These are phyloP conservation scores for Siniperca chuatsi DNA, from an alignment of 2,113 vertebrate genomes.

Conservation along the genomic window DNA sequence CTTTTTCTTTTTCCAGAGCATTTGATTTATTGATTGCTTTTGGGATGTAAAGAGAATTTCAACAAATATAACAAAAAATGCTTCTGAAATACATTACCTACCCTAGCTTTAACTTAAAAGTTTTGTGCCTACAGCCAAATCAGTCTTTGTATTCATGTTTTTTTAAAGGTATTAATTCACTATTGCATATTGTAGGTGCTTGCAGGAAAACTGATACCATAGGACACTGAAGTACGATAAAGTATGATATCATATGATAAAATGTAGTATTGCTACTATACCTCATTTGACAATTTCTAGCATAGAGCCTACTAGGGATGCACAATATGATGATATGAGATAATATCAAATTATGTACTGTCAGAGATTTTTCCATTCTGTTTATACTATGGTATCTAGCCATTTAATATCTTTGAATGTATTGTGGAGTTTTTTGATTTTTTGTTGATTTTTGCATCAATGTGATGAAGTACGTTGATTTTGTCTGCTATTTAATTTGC, in stretches of 20 bases:
- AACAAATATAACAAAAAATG: too few relatives aligned
- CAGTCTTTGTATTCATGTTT: background rate
- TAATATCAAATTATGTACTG: background rate
- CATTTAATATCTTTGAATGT: background rate
- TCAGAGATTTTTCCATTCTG: background rate
- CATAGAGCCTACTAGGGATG: background rate
- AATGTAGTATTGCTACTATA: too few relatives aligned
- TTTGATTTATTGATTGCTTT: too few relatives aligned
- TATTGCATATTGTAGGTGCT: background rate
- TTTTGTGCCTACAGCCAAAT: background rate
- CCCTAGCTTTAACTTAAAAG: background rate
- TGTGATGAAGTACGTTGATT: background rate
- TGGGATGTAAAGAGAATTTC: too few relatives aligned
- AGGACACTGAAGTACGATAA: too few relatives aligned
- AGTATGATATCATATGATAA: too few relatives aligned
- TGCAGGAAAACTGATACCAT: background rate
- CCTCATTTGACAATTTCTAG: background rate
- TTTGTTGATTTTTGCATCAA: background rate
- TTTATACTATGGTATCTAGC: background rate
- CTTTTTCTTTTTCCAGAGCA: too few relatives aligned
- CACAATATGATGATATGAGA: background rate
- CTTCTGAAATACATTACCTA: too few relatives aligned
- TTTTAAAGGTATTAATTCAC: background rate
- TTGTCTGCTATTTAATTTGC: background rate
- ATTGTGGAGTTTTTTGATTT: background rate